Evolutionary conservation across 2,113 vertebrate species (phyloP).

Genomic region (Dasyornis broadbenti): DNA sequence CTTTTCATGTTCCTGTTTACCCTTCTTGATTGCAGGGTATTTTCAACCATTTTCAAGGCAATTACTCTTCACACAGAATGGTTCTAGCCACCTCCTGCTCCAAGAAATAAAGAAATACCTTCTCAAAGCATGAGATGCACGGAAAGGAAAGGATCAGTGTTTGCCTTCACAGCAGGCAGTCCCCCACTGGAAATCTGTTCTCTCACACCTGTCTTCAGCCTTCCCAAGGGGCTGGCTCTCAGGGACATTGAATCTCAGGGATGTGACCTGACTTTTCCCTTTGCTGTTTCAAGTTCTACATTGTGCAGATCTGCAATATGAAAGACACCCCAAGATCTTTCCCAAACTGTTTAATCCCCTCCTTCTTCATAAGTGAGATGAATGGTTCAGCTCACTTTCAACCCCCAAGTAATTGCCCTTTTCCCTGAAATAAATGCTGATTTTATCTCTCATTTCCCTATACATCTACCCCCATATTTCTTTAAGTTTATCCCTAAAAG

Average conservation of each 20-base stretch:
- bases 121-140: not conserved
- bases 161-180: not conserved
- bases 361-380: not conserved
- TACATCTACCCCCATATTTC: conserved; percentile 10
- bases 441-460: conserved; percentile 47
- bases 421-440: conserved; percentile 31
- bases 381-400: not conserved
- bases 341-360: not conserved
- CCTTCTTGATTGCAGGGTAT: not conserved
- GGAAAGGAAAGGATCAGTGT: not conserved
- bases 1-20: not conserved
- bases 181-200: not conserved
- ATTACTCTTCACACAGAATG: not conserved
- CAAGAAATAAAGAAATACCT: not conserved
- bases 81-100: not conserved
- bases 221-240: not conserved
- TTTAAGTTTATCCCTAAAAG: conserved; percentile 25
- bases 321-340: not conserved
- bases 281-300: not conserved
- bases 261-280: not conserved
- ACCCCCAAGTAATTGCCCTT: conserved; percentile 7
- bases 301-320: not conserved
- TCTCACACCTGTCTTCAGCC: not conserved
- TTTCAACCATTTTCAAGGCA: not conserved
- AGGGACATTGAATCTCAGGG: not conserved